A percentile compares a stretch with the other conserved stretches of the same genome.
Evolutionary conservation across 1,140 invertebrate species (phyloP).

Genomic region (Trichonephila clavipes): DNA sequence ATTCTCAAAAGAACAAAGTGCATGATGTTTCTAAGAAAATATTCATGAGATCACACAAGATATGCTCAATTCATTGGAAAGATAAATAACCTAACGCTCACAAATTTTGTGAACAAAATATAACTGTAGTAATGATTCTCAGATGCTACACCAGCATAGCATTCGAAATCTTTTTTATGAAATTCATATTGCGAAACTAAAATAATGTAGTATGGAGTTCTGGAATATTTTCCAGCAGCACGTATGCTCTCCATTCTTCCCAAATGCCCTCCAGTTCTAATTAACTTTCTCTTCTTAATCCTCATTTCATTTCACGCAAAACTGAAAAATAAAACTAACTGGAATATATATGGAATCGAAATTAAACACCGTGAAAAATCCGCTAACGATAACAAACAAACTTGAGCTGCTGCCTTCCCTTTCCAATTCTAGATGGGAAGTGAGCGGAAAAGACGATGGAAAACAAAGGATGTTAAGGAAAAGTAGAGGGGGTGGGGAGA

Average conservation of each 20-base stretch:
- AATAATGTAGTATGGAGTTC: not conserved
- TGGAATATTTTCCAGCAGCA: not conserved
- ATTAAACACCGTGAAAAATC: slow-evolving; percentile 64
- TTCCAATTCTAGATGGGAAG: not conserved
- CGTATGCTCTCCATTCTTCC: not conserved
- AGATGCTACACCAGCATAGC: not conserved
- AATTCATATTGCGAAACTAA: not conserved
- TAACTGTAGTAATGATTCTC: too few species aligned
- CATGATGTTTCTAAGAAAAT: too few species aligned
- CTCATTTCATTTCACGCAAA: not conserved
- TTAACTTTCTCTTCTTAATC: slow-evolving; percentile 56
- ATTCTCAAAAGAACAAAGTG: too few species aligned
- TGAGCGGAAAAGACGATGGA: not conserved
- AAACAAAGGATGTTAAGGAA: not conserved
- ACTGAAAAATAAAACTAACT: not conserved
- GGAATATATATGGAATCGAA: slow-evolving; percentile 56
- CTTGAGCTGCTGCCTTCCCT: not conserved
- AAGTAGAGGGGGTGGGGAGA: not conserved
- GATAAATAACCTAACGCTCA: too few species aligned
- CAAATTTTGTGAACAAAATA: too few species aligned
- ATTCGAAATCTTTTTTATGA: not conserved
- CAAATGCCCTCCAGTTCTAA: slow-evolving; percentile 25
- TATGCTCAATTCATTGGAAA: too few species aligned
- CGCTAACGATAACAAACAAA: slow-evolving; percentile 39
- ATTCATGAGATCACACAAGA: too few species aligned